Conservation (phyloP, 2,113 vertebrate species). For the Oenanthe melanoleuca region DNA sequence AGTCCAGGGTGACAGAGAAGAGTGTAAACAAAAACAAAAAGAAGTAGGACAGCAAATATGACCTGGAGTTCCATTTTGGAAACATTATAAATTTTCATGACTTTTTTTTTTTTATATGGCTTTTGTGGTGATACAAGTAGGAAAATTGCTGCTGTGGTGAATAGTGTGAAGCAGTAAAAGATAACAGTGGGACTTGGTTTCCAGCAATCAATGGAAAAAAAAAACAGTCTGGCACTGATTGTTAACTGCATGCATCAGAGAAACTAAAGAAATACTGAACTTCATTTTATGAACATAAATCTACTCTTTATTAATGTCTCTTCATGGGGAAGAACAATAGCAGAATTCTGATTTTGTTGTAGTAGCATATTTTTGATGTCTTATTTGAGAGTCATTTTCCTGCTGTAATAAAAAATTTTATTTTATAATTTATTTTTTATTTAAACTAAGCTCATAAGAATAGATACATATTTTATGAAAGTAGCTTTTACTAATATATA, state of each 20-base stretch:
- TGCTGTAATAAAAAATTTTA: not conserved
- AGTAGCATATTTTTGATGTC: not conserved
- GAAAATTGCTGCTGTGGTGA: not conserved
- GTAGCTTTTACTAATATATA: not conserved
- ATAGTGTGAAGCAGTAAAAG: not conserved
- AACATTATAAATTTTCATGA: not conserved
- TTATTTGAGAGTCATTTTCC: not conserved
- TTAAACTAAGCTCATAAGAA: not conserved
- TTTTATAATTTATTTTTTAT: not conserved
- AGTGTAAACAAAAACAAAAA: not conserved
- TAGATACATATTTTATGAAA: not conserved
- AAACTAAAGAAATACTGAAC: not conserved
- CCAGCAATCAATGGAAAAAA: not conserved
- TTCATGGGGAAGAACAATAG: not conserved
- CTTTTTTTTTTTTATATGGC: not conserved
- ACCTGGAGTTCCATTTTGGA: not conserved
- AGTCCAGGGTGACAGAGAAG: fast-evolving
- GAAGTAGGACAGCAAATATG: not conserved
- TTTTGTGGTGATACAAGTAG: not conserved
- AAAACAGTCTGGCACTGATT: not conserved
- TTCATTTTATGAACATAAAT: not conserved
- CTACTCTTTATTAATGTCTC: not conserved
- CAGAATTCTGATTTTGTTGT: not conserved
- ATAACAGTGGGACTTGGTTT: not conserved
- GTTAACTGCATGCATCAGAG: not conserved